These are phyloP conservation scores for Drosophila dives DNA, from an alignment of 2,888 invertebrate species.

Conservation along the genomic window DNA sequence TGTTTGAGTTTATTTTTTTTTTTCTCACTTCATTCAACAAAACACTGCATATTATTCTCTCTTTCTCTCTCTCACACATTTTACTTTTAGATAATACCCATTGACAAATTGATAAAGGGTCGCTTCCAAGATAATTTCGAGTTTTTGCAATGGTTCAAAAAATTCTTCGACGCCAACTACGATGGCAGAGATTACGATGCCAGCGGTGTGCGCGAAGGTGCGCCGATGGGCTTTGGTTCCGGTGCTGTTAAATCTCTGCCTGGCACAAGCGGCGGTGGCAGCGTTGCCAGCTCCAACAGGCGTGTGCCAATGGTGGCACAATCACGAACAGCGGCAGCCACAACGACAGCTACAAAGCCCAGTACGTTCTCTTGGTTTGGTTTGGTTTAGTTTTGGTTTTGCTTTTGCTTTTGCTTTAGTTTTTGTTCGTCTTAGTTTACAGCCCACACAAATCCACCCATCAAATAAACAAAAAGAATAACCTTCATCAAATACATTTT, in stretches of 20 bases:
- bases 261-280: conserved; percentile 74
- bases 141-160: conserved; percentile 99
- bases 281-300: conserved; percentile 74
- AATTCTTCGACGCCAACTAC: conserved; percentile 99
- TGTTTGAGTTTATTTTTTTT: conserved; percentile 38
- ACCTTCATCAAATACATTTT: conserved; percentile 5
- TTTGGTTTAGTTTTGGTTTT: conserved; percentile 53
- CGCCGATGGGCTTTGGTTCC: conserved; percentile 91
- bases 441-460: conserved; percentile 7
- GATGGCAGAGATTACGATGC: conserved; percentile 97
- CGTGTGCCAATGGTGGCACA: conserved; percentile 75
- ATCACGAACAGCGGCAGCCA: conserved; percentile 63
- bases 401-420: conserved; percentile 62
- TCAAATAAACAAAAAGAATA: conserved; percentile 1
- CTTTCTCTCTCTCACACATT: conserved; percentile 56
- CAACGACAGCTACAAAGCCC: conserved; percentile 81
- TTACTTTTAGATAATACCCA: conserved; percentile 85
- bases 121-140: conserved; percentile 99
- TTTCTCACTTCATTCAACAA: conserved; percentile 28
- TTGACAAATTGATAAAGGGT: conserved; percentile 94
- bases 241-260: conserved; percentile 83
- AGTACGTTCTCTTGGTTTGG: conserved; percentile 82
- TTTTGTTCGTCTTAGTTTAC: conserved; percentile 13
- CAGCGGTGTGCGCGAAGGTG: conserved; percentile 93
- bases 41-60: conserved; percentile 67